Evolutionary conservation across 2,797 vertebrate genomes (phyloP).

Genomic region (Poecilia picta): DNA sequence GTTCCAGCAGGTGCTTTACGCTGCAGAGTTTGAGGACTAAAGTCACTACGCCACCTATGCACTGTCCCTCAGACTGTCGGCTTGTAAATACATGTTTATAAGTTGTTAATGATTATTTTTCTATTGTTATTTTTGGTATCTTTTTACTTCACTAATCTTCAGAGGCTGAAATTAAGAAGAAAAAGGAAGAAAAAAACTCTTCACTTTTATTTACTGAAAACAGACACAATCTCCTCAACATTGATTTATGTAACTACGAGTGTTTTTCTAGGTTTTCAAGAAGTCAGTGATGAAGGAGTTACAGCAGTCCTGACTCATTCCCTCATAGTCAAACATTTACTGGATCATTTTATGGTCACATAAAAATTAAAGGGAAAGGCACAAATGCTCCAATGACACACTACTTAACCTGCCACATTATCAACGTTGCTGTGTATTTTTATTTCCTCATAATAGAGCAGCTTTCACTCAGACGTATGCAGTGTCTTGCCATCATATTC

Average conservation of each 20-base stretch:
- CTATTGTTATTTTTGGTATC: background rate
- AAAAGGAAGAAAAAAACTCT: background rate
- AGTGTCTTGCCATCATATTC: background rate
- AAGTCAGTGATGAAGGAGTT: background rate
- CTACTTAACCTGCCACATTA: background rate
- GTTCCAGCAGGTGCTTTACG: constrained; percentile 72
- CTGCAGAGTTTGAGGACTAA: constrained; percentile 70
- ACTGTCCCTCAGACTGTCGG: background rate
- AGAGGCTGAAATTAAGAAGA: background rate
- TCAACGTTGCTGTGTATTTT: background rate
- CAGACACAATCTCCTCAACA: background rate
- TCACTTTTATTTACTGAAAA: background rate
- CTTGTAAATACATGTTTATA: constrained; percentile 22
- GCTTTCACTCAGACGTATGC: background rate
- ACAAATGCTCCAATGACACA: background rate
- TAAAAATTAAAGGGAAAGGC: background rate
- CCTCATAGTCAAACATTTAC: background rate
- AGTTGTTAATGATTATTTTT: constrained; percentile 37
- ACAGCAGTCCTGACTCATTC: background rate
- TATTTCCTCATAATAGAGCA: background rate
- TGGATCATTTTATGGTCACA: background rate
- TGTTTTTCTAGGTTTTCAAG: background rate
- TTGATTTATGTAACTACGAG: background rate
- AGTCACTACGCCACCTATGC: background rate
- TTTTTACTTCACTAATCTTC: background rate